These are phyloP conservation scores for Gadus chalcogrammus DNA, from an alignment of 2,113 vertebrate species.

Conservation along the genomic window DNA sequence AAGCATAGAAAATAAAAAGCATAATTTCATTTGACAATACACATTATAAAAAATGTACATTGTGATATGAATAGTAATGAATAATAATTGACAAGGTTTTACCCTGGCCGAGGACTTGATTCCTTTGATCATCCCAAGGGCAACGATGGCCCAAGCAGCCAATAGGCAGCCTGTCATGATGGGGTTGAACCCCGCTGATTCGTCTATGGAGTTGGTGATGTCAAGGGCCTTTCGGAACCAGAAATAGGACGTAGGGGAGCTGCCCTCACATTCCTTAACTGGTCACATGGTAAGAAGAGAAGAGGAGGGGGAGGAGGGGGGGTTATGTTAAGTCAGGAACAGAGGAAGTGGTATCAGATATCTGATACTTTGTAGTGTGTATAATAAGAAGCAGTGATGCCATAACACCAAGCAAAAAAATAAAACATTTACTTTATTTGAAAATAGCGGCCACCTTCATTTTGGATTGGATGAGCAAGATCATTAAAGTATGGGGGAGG, in stretches of 20 bases:
- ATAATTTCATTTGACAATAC: too few relatives aligned
- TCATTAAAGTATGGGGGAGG: too few relatives aligned
- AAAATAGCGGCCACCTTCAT: too few relatives aligned
- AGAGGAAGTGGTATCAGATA: neutral
- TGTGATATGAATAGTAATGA: neutral
- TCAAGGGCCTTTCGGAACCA: conserved; percentile 83
- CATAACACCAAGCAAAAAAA: too few relatives aligned
- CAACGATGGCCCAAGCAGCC: conserved; percentile 75
- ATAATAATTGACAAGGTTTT: neutral
- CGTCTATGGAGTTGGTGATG: conserved; percentile 74
- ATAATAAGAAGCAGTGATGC: too few relatives aligned
- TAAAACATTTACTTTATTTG: too few relatives aligned
- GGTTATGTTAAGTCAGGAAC: neutral
- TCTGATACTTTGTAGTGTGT: too few relatives aligned
- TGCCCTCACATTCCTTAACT: conserved; percentile 75
- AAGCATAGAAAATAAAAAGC: too few relatives aligned
- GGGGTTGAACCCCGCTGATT: conserved; percentile 67
- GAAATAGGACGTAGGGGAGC: conserved; percentile 79
- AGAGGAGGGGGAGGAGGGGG: neutral
- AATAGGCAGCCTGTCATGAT: conserved; percentile 73
- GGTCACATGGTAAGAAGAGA: conserved; percentile 27
- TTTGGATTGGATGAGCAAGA: too few relatives aligned
- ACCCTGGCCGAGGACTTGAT: conserved; percentile 82
- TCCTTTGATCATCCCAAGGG: conserved; percentile 77
- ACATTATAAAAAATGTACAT: neutral